These are phyloP conservation scores for Scalopus aquaticus DNA, from an alignment of 2,113 vertebrate species.

Conservation along the genomic window DNA sequence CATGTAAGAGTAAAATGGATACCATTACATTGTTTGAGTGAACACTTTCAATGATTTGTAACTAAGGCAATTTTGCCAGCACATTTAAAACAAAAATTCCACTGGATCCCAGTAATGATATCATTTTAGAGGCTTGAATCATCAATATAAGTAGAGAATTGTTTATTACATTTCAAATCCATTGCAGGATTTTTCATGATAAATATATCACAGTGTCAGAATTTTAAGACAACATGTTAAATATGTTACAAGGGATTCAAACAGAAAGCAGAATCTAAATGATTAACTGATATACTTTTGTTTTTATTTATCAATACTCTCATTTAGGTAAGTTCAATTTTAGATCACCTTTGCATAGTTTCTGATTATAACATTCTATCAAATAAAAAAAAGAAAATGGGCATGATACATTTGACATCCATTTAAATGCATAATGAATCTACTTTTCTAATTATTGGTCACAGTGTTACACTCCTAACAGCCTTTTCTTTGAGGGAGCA, in stretches of 20 bases:
- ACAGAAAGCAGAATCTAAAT: not conserved
- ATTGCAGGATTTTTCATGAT: not conserved
- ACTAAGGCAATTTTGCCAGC: not conserved
- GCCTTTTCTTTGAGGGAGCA: not conserved
- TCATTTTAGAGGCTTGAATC: constrained; percentile 5
- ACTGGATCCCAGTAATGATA: not conserved
- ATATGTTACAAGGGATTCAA: not conserved
- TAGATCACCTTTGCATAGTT: not conserved
- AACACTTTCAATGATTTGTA: not conserved
- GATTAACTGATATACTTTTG: not conserved
- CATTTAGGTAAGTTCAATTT: not conserved
- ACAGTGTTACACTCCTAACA: not conserved
- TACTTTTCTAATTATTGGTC: not conserved
- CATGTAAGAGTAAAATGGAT: not conserved
- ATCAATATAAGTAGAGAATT: not conserved
- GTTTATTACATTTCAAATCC: not conserved
- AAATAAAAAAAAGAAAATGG: not conserved
- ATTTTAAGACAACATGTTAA: not conserved
- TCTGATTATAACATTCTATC: not conserved
- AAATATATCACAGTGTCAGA: not conserved
- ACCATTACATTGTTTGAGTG: not conserved
- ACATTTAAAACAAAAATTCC: not conserved
- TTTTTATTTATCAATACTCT: not conserved
- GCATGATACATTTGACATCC: not conserved
- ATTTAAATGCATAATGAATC: not conserved